Evolutionary conservation across 1,140 invertebrate species (phyloP).

Genomic region (Sarcophaga bullata): DNA sequence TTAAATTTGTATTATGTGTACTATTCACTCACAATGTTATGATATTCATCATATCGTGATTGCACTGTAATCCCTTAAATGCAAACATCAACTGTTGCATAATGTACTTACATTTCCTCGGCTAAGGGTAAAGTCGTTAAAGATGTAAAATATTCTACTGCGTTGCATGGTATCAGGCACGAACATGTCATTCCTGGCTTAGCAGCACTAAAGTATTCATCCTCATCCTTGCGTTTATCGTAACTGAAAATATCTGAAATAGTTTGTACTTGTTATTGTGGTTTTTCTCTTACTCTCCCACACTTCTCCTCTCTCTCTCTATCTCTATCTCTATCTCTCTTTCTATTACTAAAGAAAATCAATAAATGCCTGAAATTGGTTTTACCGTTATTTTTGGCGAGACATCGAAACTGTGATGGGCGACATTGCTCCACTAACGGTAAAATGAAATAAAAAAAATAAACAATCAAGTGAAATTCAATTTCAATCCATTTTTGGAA

Average conservation of each 20-base stretch:
- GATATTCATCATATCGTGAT: neutral
- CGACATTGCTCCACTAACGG: constrained; percentile 50
- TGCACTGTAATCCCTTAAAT: neutral
- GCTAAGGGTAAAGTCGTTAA: constrained; percentile 55
- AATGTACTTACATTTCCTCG: constrained; percentile 41
- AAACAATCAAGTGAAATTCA: neutral
- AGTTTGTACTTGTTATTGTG: neutral
- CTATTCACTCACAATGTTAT: too few relatives aligned
- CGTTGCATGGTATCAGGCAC: constrained; percentile 56
- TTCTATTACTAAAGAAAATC: neutral
- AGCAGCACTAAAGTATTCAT: constrained; percentile 54
- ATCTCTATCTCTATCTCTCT: neutral
- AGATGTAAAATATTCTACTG: constrained; percentile 55
- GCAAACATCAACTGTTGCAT: neutral
- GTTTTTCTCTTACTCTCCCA: neutral
- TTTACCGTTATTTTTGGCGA: constrained; percentile 56
- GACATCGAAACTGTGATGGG: constrained; percentile 51
- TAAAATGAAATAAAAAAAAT: constrained; percentile 20
- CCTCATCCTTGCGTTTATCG: constrained; percentile 57
- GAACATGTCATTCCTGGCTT: constrained; percentile 60
- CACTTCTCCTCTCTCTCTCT: neutral
- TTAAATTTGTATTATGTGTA: too few relatives aligned
- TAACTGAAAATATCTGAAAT: constrained; percentile 58
- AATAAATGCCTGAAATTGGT: neutral
- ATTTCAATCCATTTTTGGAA: too few relatives aligned